phyloP scores from a whole-genome alignment of 2,113 vertebrate genomes.

The Desmodus rotundus region DNA sequence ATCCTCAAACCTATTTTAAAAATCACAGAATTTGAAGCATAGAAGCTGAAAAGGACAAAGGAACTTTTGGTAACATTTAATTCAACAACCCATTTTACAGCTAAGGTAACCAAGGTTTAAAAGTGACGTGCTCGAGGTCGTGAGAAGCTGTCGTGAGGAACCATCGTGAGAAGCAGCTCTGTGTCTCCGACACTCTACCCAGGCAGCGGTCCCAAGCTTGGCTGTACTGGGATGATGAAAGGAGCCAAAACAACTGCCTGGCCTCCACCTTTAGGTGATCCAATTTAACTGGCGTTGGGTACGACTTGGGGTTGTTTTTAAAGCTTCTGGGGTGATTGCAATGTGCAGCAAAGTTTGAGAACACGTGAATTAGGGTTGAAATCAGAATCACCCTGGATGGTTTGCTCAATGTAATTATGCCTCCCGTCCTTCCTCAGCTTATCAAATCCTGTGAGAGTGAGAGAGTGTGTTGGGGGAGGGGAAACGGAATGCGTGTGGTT shows the following conservation, averaged over 20 bases:
- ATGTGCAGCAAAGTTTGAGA: not conserved
- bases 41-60: not conserved
- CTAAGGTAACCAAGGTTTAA: not conserved
- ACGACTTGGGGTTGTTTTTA: not conserved
- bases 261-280: not conserved
- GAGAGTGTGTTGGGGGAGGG: not conserved
- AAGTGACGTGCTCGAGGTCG: not conserved
- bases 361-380: not conserved
- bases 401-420: not conserved
- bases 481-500: not conserved
- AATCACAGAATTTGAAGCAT: conserved; percentile 29
- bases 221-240: not conserved
- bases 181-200: not conserved
- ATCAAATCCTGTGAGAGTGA: not conserved
- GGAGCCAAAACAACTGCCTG: not conserved
- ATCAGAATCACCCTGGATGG: not conserved
- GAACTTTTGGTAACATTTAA: not conserved
- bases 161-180: not conserved
- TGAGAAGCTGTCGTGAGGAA: too few relatives aligned
- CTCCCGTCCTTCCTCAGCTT: not conserved
- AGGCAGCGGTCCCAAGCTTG: not conserved
- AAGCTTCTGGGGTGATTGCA: not conserved
- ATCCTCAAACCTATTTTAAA: conserved; percentile 30
- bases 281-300: not conserved
- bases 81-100: not conserved